Percentiles rank a stretch among this genome's conserved stretches.
Evolutionary conservation across 2,888 invertebrate species (phyloP).

Genomic region (Dolomedes plantarius): DNA sequence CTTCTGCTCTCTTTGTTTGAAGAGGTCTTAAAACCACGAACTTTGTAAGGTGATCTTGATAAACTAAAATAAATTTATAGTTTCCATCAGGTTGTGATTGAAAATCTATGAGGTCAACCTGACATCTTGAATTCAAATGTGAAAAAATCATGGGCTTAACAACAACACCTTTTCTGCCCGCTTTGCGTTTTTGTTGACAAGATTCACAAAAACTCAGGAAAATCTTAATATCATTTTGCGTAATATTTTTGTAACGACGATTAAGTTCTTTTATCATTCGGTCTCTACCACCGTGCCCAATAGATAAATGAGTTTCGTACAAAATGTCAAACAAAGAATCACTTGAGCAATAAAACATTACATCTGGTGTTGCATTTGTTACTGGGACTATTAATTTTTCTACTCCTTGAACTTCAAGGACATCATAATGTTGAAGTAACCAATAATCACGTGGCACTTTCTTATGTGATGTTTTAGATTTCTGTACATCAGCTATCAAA

Average conservation of each 20-base stretch:
- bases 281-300: conserved; percentile 31
- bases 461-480: conserved; percentile 66
- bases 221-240: conserved; percentile 26
- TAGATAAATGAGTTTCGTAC: conserved; percentile 28
- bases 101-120: too few species aligned
- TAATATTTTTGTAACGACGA: conserved; percentile 40
- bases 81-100: too few species aligned
- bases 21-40: too few species aligned
- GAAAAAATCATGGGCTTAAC: too few species aligned
- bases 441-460: conserved; percentile 67
- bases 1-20: too few species aligned
- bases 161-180: conserved; percentile 20
- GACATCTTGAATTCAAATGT: too few species aligned
- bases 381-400: conserved; percentile 42
- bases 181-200: conserved; percentile 34
- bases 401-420: conserved; percentile 42
- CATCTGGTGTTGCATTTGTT: conserved; percentile 44
- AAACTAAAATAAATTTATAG: too few species aligned
- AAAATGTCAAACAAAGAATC: conserved; percentile 31
- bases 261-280: conserved; percentile 43
- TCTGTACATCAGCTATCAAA: conserved; percentile 65
- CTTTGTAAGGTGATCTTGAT: too few species aligned
- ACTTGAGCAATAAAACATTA: conserved; percentile 44
- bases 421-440: conserved; percentile 64
- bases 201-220: conserved; percentile 28